Evolutionary conservation across 2,888 invertebrate genomes (phyloP), one percentile per base, ranked within the genome.

Genomic region (Empis livida): DNA sequence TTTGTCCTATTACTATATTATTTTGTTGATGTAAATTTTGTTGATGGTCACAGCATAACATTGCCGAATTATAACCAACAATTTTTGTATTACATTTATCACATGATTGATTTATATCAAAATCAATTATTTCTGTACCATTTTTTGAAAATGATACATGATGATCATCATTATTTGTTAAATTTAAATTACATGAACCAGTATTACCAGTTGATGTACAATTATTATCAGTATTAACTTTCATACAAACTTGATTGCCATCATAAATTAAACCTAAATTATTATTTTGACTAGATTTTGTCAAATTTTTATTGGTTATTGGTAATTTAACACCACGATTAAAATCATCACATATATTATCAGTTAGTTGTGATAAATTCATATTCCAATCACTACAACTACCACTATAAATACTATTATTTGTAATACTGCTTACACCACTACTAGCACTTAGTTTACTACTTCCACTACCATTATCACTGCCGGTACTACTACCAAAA

Each of bases 71-170:
- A 27, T 23, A 41, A 14, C 41, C 41, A 41, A 47, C 49, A 42
- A 49, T 44, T 45, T 51, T 46, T 38, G 49, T 49, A 45, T 51
- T 53, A 11, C 49, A 52, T 42, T 50, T 51, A 44, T 52, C 52
- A 40, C 46, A 49, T 30, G 14, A 23, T 10, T 51, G 46, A 35
- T 46, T 47, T 6, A 35, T 45, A 20, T 51, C 66, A 54, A 67
- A 70, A 55, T 70, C 70, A 42, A 66, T 55, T 37, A 79, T 77
- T 56, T 79, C 79, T 38, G 77, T 71, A 31, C 79, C 79, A 59
- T 79, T 79, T 57, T 78, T 78, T 1, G 78, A 78, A 60, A 79
- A 79, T 9, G 79, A 79, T 53, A 76, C 77, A 58, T 78, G 78
- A 39, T 74, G 62, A 45, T 72, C 61, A 49, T 76, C 75, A 17